Percentiles rank a stretch among this genome's conserved stretches.
These are phyloP conservation scores for Gobio occitaniae DNA, from an alignment of 2,797 vertebrate genomes.

Conservation along the genomic window DNA sequence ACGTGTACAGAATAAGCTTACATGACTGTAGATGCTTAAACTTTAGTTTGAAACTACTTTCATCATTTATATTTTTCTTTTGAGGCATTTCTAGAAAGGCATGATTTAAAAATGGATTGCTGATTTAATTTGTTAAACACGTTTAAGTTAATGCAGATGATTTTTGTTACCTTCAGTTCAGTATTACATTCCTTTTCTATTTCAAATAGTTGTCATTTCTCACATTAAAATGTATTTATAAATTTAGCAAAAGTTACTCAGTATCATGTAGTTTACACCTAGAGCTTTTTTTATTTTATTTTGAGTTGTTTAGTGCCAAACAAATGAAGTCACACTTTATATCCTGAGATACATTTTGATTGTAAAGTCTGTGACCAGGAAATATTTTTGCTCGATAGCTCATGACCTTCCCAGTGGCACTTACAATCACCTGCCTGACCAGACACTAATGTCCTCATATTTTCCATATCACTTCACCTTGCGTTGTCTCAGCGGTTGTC, in stretches of 20 bases:
- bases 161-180: neutral
- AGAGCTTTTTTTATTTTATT: neutral
- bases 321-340: neutral
- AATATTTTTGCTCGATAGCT: neutral
- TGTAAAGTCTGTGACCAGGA: neutral
- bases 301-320: neutral
- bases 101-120: neutral
- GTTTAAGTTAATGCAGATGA: neutral
- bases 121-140: neutral
- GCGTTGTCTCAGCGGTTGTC: slow-evolving; percentile 34
- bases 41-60: neutral
- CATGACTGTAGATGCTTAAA: neutral
- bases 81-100: neutral
- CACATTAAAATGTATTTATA: neutral
- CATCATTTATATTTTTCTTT: neutral
- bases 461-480: slow-evolving; percentile 32
- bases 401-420: slow-evolving; percentile 15
- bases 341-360: neutral
- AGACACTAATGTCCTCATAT: slow-evolving; percentile 36
- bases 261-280: neutral
- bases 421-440: slow-evolving; percentile 40
- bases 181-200: neutral
- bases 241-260: neutral
- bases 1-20: neutral
- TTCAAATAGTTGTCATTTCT: neutral